A percentile compares a stretch with the other conserved stretches of the same genome.
These are phyloP conservation scores for Aselliscus stoliczkanus DNA, from an alignment of 2,797 vertebrate species.

Conservation along the genomic window DNA sequence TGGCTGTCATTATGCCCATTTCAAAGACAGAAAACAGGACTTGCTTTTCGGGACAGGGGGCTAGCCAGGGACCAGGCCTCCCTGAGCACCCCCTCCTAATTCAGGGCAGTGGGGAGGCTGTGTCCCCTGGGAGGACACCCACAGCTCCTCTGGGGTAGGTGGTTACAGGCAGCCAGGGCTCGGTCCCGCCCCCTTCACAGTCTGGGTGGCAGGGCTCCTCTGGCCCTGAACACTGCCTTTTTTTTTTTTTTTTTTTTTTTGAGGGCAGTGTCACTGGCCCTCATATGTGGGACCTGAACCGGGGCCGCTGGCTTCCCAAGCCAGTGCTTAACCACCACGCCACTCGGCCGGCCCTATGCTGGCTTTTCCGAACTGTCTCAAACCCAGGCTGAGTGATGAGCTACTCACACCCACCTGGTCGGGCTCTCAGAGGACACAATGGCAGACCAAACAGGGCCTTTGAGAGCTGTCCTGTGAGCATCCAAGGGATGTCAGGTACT, in stretches of 20 bases:
- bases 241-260: too few species aligned
- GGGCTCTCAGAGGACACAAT: not conserved
- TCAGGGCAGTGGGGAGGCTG: not conserved
- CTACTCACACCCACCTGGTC: too few species aligned
- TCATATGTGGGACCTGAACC: too few species aligned
- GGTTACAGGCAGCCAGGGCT: not conserved
- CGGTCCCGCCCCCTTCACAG: too few species aligned
- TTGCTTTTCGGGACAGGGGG: not conserved
- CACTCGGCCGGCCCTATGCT: too few species aligned
- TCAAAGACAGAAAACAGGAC: not conserved
- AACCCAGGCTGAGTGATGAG: not conserved
- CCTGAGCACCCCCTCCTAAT: not conserved
- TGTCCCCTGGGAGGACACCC: not conserved
- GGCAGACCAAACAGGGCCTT: not conserved
- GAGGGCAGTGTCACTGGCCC: too few species aligned
- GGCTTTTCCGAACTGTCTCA: too few species aligned
- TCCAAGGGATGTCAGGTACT: not conserved
- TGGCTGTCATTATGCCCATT: rapidly evolving
- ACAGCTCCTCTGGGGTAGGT: not conserved
- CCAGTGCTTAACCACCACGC: too few species aligned
- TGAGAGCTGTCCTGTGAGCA: rapidly evolving
- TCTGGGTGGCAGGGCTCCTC: not conserved
- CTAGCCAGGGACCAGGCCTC: not conserved
- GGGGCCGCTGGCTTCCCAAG: too few species aligned
- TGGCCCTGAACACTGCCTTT: not conserved